Base-by-base conservation (phyloP, 2,113 vertebrate species). In the Halichoeres trimaculatus region DNA sequence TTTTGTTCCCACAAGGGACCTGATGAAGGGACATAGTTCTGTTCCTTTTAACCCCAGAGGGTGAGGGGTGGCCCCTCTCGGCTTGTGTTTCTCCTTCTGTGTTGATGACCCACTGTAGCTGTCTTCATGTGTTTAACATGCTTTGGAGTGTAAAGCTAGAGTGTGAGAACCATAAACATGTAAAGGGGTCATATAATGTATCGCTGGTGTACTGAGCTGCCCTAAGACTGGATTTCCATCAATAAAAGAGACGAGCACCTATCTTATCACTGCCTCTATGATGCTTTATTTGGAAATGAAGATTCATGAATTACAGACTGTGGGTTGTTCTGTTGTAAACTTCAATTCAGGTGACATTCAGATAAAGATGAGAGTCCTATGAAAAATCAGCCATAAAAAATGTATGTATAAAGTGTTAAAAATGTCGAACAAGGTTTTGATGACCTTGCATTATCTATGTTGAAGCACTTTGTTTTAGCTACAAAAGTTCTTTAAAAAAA, bases 181-280 rank as follows among this genome's bases (percentile, higher is more conserved):
- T 80, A 74, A 78, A 87, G 35, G 71, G 34, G 53, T 75, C 61
- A 83, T 70, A 20, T 70, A 54, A 70, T 72, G 70, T 70, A 66
- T 79, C 73, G 60, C 70, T 80, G 87, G 78, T 88, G 78, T 88
- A 76, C 73, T 86, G 85, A 74, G 66, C 79, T 90, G 86, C 85
- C 74, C 66, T 61, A 43, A 79, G 87, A 91, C 80, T 90, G 90
- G 70, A 88, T 76, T 90, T 83, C 78, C 84, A 84, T 84, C 78
- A 91, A 90, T 92, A 93, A 94, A 93, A 89, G 58, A 87, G 48
- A 89, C 66, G 59, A 87, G 67, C 89, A 92, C 87, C 14, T 79
- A 74, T n/a, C 54, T 24, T 40, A 41, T 36, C 38, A 53, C 8
- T 40, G 34, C 52, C 23, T 64, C 38, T 30, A 14, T 22, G 23